These are phyloP conservation scores for Linyphia triangularis DNA, from an alignment of 2,888 invertebrate genomes.

Conservation along the genomic window DNA sequence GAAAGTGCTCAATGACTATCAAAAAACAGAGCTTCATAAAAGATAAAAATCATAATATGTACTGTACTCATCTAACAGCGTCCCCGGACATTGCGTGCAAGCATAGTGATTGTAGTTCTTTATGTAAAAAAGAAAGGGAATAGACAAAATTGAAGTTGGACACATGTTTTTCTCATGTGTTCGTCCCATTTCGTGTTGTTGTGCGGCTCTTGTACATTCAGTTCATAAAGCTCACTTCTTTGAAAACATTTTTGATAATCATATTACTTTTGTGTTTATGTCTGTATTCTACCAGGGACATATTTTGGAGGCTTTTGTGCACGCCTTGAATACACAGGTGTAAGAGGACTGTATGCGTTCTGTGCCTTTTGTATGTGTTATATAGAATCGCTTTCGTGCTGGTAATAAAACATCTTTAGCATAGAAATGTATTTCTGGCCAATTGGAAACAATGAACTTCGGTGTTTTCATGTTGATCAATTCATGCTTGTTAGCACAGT, in stretches of 20 bases:
- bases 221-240: neutral
- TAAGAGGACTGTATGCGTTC: neutral
- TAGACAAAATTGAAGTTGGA: conserved; percentile 29
- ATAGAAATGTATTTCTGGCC: neutral
- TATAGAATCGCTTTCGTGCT: neutral
- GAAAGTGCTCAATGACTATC: neutral
- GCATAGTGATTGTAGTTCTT: neutral
- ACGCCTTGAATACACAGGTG: conserved; percentile 39
- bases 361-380: neutral
- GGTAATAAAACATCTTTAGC: conserved; percentile 1
- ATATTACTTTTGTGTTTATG: conserved; percentile 7
- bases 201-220: conserved; percentile 14
- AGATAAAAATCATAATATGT: neutral
- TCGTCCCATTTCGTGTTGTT: conserved; percentile 12
- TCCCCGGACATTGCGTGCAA: conserved; percentile 12
- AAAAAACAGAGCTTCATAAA: neutral
- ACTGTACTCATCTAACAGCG: neutral
- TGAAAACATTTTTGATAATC: conserved; percentile 23
- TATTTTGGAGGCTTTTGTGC: conserved; percentile 8
- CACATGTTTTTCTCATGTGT: conserved; percentile 61
- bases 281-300: neutral
- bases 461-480: neutral
- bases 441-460: neutral
- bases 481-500: too few relatives aligned
- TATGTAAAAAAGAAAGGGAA: neutral